Conservation (phyloP, 2,888 invertebrate species). For the Sinotaia quadrata region DNA sequence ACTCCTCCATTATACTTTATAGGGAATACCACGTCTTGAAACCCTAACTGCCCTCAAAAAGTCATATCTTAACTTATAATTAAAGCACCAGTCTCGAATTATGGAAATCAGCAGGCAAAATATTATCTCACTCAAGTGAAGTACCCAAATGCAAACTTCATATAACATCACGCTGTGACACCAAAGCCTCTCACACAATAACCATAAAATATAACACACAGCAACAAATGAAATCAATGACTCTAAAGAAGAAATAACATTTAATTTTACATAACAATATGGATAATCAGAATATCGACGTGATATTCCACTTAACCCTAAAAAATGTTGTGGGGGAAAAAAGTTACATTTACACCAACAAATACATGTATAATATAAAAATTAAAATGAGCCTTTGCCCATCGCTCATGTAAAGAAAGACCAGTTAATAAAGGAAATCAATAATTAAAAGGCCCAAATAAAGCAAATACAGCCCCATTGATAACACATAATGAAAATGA, state of each 20-base stretch:
- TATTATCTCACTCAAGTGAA: slow-evolving; percentile 47
- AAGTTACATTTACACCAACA: slow-evolving; percentile 84
- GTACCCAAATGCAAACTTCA: slow-evolving; percentile 32
- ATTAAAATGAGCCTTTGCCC: slow-evolving; percentile 81
- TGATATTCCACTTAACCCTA: slow-evolving; percentile 82
- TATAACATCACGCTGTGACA: slow-evolving; percentile 44
- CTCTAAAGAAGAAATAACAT: slow-evolving; percentile 51
- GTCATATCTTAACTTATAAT: slow-evolving; percentile 7
- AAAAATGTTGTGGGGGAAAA: slow-evolving; percentile 87
- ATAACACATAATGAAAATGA: slow-evolving; percentile 86
- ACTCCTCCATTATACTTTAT: slow-evolving; percentile 48
- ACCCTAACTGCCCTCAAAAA: slow-evolving; percentile 29
- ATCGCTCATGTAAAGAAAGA: slow-evolving; percentile 76
- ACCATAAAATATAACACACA: slow-evolving; percentile 48
- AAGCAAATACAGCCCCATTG: slow-evolving; percentile 84
- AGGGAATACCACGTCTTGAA: slow-evolving; percentile 42
- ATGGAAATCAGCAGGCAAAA: slow-evolving; percentile 47
- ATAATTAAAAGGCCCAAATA: slow-evolving; percentile 82
- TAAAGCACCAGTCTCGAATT: slow-evolving; percentile 36
- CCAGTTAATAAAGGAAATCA: slow-evolving; percentile 83
- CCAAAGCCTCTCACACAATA: slow-evolving; percentile 51
- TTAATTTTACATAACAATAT: slow-evolving; percentile 74
- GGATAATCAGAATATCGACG: slow-evolving; percentile 85
- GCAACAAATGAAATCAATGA: slow-evolving; percentile 46
- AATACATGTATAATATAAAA: too few relatives aligned